phyloP scores from a whole-genome alignment of 92 coral and sea anemone species.

The Isaurus tuberculatus region DNA sequence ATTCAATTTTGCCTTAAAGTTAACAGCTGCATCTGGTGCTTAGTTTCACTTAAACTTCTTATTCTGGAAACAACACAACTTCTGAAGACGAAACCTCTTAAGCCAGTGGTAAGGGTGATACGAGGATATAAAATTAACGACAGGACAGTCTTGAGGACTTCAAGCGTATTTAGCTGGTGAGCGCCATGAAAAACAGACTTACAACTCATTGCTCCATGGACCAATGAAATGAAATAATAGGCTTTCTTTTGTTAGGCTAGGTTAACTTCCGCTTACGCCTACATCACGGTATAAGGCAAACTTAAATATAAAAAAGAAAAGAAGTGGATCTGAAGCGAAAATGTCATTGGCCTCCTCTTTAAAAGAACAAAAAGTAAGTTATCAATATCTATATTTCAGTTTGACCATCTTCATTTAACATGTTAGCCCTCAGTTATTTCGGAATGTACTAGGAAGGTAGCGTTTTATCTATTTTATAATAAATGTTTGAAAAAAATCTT shows the following conservation, averaged over 20 bases:
- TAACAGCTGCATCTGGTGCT: not conserved
- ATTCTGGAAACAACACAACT: not conserved
- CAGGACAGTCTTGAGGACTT: not conserved
- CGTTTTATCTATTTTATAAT: not conserved
- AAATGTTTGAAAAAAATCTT: not conserved
- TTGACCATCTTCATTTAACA: not conserved
- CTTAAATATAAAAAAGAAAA: not conserved
- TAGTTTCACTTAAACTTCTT: not conserved
- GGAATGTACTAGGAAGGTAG: not conserved
- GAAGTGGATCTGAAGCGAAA: not conserved
- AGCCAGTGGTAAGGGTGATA: not conserved
- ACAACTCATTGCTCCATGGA: constrained; percentile 3
- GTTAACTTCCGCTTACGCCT: not conserved
- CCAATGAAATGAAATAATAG: not conserved
- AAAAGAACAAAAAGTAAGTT: constrained; percentile 34
- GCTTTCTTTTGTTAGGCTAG: not conserved
- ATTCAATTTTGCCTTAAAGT: not conserved
- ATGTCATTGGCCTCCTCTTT: constrained; percentile 22
- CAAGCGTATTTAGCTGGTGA: not conserved
- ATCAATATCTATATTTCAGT: not conserved
- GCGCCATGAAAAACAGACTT: constrained; percentile 17
- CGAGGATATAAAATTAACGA: not conserved
- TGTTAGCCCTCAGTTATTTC: not conserved
- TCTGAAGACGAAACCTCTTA: not conserved
- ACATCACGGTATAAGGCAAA: not conserved